These are phyloP conservation scores for Microcebus ravelobensis DNA, from an alignment of 2,113 vertebrate species.

Conservation along the genomic window DNA sequence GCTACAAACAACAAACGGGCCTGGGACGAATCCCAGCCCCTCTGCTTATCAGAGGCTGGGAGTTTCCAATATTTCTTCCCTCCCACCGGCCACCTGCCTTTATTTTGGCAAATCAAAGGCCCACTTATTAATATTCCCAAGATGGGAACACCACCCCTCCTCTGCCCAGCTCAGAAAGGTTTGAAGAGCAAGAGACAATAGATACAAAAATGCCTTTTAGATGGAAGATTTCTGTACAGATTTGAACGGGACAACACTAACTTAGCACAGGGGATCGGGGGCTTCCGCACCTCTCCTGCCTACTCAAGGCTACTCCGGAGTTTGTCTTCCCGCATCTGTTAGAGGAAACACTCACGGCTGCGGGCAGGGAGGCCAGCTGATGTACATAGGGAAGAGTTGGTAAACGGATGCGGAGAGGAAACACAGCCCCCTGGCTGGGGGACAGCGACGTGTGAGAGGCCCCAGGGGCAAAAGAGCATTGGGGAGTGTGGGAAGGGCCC, in stretches of 20 bases:
- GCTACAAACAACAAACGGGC: not conserved
- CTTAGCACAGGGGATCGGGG: fast-evolving
- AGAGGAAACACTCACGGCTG: not conserved
- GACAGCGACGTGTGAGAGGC: not conserved
- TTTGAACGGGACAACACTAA: not conserved
- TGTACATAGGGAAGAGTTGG: not conserved
- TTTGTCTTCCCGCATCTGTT: not conserved
- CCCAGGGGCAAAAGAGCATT: not conserved
- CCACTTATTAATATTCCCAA: not conserved
- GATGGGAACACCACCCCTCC: fast-evolving
- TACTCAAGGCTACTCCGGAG: not conserved
- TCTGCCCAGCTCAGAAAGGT: not conserved
- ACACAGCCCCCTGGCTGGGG: not conserved
- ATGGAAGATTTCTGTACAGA: not conserved
- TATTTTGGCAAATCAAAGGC: not conserved
- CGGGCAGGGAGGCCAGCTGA: not conserved
- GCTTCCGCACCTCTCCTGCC: not conserved
- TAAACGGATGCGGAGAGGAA: no score
- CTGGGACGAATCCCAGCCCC: not conserved
- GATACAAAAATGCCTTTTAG: not conserved
- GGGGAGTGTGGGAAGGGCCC: no score
- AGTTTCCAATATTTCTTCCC: not conserved
- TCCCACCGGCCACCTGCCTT: not conserved
- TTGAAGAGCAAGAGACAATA: not conserved
- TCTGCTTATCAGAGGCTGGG: no score